A percentile compares a stretch with the other conserved stretches of the same genome.
These are phyloP conservation scores for Actinopyga echinites DNA, from an alignment of 53 echinoderm and acorn worm genomes.

Conservation along the genomic window DNA sequence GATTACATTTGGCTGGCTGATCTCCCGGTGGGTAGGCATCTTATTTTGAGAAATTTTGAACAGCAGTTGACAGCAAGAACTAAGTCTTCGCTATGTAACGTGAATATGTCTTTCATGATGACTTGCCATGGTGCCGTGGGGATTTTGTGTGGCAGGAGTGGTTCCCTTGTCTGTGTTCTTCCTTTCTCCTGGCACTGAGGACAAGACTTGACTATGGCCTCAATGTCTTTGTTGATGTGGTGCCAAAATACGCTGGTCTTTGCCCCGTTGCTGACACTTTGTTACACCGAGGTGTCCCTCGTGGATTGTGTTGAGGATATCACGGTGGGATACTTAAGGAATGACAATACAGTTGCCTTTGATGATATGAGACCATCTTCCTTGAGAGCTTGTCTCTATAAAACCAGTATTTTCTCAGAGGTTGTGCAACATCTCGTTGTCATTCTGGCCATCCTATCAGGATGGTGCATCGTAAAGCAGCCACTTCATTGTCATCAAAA, in stretches of 20 bases:
- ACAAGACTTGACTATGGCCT: background rate
- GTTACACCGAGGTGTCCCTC: conserved; percentile 3
- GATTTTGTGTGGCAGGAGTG: background rate
- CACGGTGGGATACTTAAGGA: background rate
- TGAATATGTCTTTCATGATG: background rate
- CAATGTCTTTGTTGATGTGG: conserved; percentile 6
- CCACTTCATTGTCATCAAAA: conserved; percentile 42
- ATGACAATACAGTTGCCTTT: conserved; percentile 58
- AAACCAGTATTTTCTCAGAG: conserved; percentile 61
- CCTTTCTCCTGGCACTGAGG: background rate
- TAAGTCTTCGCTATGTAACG: background rate
- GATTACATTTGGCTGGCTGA: conserved; percentile 38
- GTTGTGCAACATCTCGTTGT: conserved; percentile 44
- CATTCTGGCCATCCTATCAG: conserved; percentile 61
- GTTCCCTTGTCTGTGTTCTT: background rate
- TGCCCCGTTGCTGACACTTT: conserved; percentile 5
- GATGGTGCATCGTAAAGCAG: conserved; percentile 48
- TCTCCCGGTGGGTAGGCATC: conserved; percentile 27
- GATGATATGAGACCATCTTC: conserved; percentile 47
- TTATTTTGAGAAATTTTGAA: conserved; percentile 4
- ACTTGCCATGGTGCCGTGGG: conserved; percentile 10
- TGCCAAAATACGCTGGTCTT: conserved; percentile 29
- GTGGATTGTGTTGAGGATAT: background rate
- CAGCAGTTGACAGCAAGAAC: background rate
- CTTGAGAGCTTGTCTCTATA: conserved; percentile 57